A percentile compares a stretch with the other conserved stretches of the same genome.
These are phyloP conservation scores for Nymphalis polychloros DNA, from an alignment of 2,888 invertebrate species.

Conservation along the genomic window DNA sequence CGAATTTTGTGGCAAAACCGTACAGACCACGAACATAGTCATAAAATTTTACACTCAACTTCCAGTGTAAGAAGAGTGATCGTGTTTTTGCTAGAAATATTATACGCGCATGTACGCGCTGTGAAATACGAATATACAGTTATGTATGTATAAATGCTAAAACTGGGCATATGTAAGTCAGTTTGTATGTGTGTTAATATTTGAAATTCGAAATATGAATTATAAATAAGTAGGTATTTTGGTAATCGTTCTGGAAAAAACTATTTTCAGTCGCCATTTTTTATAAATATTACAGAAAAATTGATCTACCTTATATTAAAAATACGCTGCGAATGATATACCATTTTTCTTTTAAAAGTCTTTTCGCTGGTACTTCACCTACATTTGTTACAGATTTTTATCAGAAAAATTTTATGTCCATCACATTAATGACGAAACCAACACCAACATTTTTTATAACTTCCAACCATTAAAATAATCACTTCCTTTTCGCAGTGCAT, in stretches of 20 bases:
- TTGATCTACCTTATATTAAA: slow-evolving; percentile 17
- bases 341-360: slow-evolving; percentile 29
- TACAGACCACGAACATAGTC: no score
- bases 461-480: slow-evolving; percentile 77
- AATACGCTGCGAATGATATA: slow-evolving; percentile 15
- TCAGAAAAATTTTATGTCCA: slow-evolving; percentile 60
- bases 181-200: no score
- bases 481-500: slow-evolving; percentile 64
- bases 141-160: no score
- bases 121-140: no score
- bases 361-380: slow-evolving; percentile 38
- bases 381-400: slow-evolving; percentile 46
- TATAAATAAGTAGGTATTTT: not conserved
- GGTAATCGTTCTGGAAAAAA: not conserved
- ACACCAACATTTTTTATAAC: slow-evolving; percentile 66
- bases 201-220: not conserved
- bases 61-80: no score
- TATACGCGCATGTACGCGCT: no score
- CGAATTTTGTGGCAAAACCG: no score
- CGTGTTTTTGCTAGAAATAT: no score
- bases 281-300: not conserved
- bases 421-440: slow-evolving; percentile 69
- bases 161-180: no score
- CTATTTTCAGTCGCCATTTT: not conserved
- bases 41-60: no score